Evolutionary conservation across 2,797 vertebrate species (phyloP), one percentile per base, ranked within the genome.

Genomic region (Galago senegalensis): DNA sequence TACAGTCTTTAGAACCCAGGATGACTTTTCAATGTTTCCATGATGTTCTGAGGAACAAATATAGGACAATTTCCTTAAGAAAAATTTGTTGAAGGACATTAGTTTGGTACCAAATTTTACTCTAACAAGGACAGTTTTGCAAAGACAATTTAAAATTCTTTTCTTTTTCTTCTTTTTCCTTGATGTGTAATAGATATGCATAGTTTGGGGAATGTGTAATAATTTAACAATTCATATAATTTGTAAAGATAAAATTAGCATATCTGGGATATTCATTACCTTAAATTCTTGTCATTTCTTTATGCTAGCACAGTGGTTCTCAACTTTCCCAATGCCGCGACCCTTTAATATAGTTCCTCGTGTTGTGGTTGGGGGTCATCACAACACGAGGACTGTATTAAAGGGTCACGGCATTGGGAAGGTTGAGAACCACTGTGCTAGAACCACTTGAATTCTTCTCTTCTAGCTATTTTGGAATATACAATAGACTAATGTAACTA

Each of bases 71-170:
- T 80, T 29, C 56, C 81, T 40, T 23, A 63, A 82, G 61, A 86
- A 94, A 97, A 96, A 49, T 58, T 58, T 40, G 17, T 40, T 85
- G 40, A 93, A 95, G 46, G 69, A 82, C 63, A 94, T 63, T 67
- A 75, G 56, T 89, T 72, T 76, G 17, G 0, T 29, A 11, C 69
- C 16, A 53, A n/a, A 56, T 69, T 76, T 84, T 89, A 72, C 56
- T 86, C 31, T 53, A 1, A 7, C 31, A 58, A 20, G 9, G 76
- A 92, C 2, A 49, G 20, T 69, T 96, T 80, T 89, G 2, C 1
- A 56, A 1, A 79, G 7, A 25, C 11, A 83, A 88, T 65, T 80
- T 70, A 11, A 91, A 92, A 73, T 37, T 61, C 49, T 93, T 79
- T 29, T 46, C 27, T 46, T 75, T 40, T 75, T 75, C 16, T 73